Conservation (phyloP, 2,797 vertebrate species). For the Phoeniculus purpureus region DNA sequence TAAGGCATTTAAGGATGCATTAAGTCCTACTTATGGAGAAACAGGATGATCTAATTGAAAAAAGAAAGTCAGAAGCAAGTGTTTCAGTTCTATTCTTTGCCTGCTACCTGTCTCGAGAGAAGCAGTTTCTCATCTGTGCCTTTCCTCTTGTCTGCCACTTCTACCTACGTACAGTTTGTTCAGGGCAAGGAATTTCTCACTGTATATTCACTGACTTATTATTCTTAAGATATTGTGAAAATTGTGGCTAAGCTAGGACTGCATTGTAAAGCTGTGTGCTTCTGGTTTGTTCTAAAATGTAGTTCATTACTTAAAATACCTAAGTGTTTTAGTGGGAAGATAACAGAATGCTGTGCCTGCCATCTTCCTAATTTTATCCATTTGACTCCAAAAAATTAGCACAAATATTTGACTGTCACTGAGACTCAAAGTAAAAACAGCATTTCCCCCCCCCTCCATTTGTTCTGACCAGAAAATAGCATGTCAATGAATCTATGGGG, state of each 20-base stretch:
- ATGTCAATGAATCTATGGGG: conserved; percentile 24
- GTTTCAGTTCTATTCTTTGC: background rate
- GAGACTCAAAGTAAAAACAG: background rate
- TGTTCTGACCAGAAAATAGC: conserved; percentile 3
- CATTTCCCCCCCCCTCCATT: background rate
- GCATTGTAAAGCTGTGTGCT: background rate
- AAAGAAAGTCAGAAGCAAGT: background rate
- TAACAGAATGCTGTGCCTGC: background rate
- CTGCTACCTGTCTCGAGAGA: background rate
- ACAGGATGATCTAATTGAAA: background rate
- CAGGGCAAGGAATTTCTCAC: background rate
- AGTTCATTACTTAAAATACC: background rate
- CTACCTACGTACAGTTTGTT: background rate
- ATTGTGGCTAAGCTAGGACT: background rate
- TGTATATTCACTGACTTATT: background rate
- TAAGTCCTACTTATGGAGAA: background rate
- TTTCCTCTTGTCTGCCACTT: background rate
- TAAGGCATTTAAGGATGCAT: background rate
- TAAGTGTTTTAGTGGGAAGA: background rate
- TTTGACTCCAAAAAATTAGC: background rate
- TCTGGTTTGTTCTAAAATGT: background rate
- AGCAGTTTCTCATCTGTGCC: background rate
- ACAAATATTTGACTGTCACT: background rate
- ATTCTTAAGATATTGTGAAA: background rate
- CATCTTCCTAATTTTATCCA: background rate